These are phyloP conservation scores for Zosterops japonicus DNA, from an alignment of 2,113 vertebrate genomes.

Conservation along the genomic window DNA sequence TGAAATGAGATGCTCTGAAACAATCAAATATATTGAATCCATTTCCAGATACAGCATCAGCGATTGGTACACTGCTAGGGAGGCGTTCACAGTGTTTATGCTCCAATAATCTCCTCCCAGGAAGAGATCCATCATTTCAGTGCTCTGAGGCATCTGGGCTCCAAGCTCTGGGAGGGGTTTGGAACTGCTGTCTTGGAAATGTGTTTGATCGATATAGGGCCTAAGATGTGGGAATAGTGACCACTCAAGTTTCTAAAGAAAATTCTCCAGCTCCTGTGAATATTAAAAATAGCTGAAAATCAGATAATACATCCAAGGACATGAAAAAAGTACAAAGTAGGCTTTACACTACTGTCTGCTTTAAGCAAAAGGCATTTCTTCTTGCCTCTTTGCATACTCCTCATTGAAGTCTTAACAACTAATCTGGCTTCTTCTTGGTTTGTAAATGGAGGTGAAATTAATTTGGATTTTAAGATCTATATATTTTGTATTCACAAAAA, in stretches of 20 bases:
- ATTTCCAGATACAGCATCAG: background rate
- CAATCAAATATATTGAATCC: background rate
- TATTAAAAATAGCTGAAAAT: background rate
- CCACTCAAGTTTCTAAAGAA: background rate
- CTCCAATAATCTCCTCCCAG: background rate
- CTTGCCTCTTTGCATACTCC: background rate
- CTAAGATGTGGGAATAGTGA: background rate
- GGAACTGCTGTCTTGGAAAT: background rate
- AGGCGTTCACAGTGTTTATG: background rate
- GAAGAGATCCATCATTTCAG: conserved; percentile 39
- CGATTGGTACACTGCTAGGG: background rate
- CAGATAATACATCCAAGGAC: background rate
- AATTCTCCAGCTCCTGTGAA: background rate
- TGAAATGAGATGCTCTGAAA: background rate
- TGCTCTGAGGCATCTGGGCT: background rate
- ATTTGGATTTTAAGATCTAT: background rate
- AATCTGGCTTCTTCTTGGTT: background rate
- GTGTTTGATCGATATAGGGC: background rate
- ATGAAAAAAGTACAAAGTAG: background rate
- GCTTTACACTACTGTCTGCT: background rate
- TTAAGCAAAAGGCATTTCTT: background rate
- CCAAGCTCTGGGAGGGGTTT: background rate
- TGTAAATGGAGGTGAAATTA: background rate
- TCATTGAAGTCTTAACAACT: background rate
- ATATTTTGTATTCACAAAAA: background rate